phyloP scores from a whole-genome alignment of 2,797 vertebrate genomes.

The Propithecus deckenii region DNA sequence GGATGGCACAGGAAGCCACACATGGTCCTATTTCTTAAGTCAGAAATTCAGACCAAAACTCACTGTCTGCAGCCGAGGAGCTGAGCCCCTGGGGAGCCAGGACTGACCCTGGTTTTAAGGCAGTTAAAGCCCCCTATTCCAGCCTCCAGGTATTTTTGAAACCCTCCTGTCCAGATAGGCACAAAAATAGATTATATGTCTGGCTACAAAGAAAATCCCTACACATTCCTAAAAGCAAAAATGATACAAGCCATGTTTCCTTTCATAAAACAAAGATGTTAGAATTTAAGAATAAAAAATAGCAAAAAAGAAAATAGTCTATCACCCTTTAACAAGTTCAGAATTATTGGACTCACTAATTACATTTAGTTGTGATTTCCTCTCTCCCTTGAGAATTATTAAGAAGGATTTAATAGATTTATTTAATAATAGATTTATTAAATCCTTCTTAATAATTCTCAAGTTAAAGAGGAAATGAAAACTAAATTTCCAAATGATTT shows the following conservation, averaged over 20 bases:
- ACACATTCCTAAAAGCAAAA: neutral
- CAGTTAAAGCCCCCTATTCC: neutral
- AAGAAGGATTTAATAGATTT: no score
- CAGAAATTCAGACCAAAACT: neutral
- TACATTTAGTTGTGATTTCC: no score
- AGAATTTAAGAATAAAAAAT: neutral
- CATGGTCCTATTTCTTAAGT: neutral
- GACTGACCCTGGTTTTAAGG: neutral
- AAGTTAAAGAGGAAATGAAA: neutral
- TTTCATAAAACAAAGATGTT: neutral
- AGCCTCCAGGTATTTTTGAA: neutral
- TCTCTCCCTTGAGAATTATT: no score
- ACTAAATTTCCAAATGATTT: neutral
- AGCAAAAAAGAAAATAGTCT: neutral
- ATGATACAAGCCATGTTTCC: neutral
- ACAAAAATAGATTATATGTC: neutral
- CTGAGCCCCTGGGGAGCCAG: accelerated
- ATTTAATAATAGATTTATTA: no score
- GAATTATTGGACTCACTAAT: neutral
- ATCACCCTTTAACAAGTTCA: neutral
- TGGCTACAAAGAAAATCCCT: neutral
- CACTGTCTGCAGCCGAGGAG: neutral
- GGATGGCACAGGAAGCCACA: neutral
- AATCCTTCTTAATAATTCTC: no score
- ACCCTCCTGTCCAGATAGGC: neutral